Evolutionary conservation across 2,888 invertebrate species (phyloP), one percentile per base, ranked within the genome.

Genomic region (Orthosia cruda): DNA sequence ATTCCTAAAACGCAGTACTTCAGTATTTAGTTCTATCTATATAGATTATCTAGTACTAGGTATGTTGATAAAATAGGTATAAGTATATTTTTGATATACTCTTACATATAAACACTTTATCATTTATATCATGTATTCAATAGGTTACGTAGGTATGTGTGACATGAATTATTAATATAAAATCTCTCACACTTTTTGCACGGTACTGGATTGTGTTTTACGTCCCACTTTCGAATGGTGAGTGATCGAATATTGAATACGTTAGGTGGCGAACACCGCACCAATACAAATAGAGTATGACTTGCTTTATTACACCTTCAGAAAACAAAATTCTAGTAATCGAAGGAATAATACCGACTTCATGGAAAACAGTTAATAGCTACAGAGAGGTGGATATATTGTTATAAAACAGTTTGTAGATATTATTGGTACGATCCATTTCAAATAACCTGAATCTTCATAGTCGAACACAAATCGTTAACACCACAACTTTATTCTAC

Each of bases 271-370:
- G 71, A 71, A 71, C 66, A 65, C 61, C 62, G 54, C 20, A 49
- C 26, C 67, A 47, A 76, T 64, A 64, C 63, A 61, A 80, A 80
- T 80, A 80, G 77, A 47, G 52, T 52, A 74, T 83, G 83, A 83
- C 77, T 83, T 80, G 80, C 80, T 65, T 49, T 73, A 64, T 70
- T 70, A 59, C 32, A 64, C 55, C 55, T 64, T 23, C n/a, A 55
- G 52, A 40, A 69, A 65, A 65, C 50, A 55, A 78, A 74, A 81
- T 55, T 49, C 57, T 45, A 67, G 40, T 16, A 78, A 70, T 61
- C 54, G 72, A 45, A 57, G 49, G 23, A 70, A 74, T 54, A 78
- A 68, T 67, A 65, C 26, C 13, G 26, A 65, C 7, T 63, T 66
- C 67, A 77, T 73, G 66, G 81, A 73, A 72, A 71, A 12, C 64